Evolutionary conservation across 2,888 invertebrate genomes (phyloP).

Genomic region (Encarsia formosa): DNA sequence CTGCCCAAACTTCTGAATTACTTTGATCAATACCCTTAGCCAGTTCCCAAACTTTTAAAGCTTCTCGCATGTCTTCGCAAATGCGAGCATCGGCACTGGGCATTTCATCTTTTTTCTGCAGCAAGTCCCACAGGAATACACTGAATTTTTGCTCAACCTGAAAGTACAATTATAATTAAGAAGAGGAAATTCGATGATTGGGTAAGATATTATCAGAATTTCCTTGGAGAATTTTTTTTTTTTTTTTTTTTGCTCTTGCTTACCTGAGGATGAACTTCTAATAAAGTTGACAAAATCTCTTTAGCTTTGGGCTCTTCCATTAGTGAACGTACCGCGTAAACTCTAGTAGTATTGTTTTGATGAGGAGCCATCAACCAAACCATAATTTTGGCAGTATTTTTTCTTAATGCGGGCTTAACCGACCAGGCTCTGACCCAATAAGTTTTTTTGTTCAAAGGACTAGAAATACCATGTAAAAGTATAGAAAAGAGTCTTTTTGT

Average conservation of each 20-base stretch:
- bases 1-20: slow-evolving; percentile 43
- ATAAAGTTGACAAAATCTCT: slow-evolving; percentile 48
- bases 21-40: slow-evolving; percentile 44
- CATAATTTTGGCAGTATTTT: slow-evolving; percentile 51
- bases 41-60: slow-evolving; percentile 49
- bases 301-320: slow-evolving; percentile 51
- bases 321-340: slow-evolving; percentile 51
- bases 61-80: slow-evolving; percentile 50
- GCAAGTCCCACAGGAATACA: slow-evolving; percentile 52
- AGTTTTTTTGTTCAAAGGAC: slow-evolving; percentile 41
- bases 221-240: too few species aligned
- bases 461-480: slow-evolving; percentile 51
- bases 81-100: slow-evolving; percentile 48
- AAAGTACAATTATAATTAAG: not conserved
- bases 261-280: slow-evolving; percentile 51
- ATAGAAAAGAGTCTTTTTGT: slow-evolving; percentile 55
- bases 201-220: too few species aligned
- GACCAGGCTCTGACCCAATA: slow-evolving; percentile 48
- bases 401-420: slow-evolving; percentile 45
- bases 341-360: slow-evolving; percentile 49
- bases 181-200: too few species aligned
- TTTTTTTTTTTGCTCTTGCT: too few species aligned
- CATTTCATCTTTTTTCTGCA: slow-evolving; percentile 47
- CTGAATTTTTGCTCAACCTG: slow-evolving; percentile 52
- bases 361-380: slow-evolving; percentile 53